phyloP scores from a whole-genome alignment of 2,888 invertebrate species.

The Cataglyphis cursor region DNA sequence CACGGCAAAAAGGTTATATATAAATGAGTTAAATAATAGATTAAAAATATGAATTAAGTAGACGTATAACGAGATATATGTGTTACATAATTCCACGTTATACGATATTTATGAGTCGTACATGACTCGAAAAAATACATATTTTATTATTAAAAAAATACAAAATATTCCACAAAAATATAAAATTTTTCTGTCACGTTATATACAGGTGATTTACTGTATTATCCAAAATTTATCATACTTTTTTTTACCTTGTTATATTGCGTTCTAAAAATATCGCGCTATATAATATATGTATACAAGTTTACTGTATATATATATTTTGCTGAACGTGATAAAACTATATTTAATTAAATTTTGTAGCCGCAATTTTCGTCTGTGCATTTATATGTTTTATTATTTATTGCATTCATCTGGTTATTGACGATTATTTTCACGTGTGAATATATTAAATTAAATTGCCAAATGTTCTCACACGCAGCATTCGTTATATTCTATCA shows the following conservation, averaged over 20 bases:
- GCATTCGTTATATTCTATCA: not conserved
- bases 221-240: not conserved
- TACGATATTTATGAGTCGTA: not conserved
- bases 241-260: not conserved
- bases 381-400: not conserved
- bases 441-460: slow-evolving; percentile 24
- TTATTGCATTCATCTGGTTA: not conserved
- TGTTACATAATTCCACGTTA: not conserved
- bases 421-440: slow-evolving; percentile 11
- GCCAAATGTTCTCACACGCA: not conserved
- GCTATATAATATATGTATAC: no score
- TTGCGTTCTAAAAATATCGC: not conserved
- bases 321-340: slow-evolving; percentile 31
- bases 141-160: not conserved
- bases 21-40: slow-evolving; percentile 11
- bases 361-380: not conserved
- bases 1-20: not conserved
- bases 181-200: not conserved
- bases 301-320: slow-evolving; percentile 1
- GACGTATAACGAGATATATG: not conserved
- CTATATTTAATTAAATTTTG: slow-evolving; percentile 44
- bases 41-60: slow-evolving; percentile 22
- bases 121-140: not conserved
- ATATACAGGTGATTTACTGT: no score
- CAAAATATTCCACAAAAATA: not conserved